phyloP scores from a whole-genome alignment of 2,113 vertebrate species.

The Oreochromis aureus region DNA sequence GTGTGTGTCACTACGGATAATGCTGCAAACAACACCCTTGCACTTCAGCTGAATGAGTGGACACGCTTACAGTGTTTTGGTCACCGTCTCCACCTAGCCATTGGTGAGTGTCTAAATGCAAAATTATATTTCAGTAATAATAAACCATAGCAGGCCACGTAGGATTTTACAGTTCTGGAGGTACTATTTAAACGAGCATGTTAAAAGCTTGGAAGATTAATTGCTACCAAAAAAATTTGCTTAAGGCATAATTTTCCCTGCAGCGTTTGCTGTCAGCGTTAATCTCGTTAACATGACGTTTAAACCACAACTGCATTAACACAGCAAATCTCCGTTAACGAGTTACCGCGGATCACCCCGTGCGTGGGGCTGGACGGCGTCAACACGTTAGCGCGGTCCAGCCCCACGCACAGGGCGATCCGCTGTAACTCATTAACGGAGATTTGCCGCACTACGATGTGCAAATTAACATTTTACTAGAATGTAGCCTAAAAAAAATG shows the following conservation, averaged over 20 bases:
- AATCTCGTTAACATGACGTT: accelerated
- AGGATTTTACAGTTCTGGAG: neutral
- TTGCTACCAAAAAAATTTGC: neutral
- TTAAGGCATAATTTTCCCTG: neutral
- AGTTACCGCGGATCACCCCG: too few relatives aligned
- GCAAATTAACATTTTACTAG: neutral
- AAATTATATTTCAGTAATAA: neutral
- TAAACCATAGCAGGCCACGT: neutral
- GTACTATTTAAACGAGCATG: neutral
- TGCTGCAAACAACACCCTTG: neutral
- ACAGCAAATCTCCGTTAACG: accelerated
- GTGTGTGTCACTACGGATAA: neutral
- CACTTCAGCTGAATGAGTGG: neutral
- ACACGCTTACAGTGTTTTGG: neutral
- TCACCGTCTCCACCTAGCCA: neutral
- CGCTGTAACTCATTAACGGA: too few relatives aligned
- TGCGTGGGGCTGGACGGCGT: accelerated
- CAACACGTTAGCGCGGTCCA: accelerated
- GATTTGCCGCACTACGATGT: accelerated
- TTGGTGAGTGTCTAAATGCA: neutral
- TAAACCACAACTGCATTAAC: too few relatives aligned
- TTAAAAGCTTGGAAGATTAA: neutral
- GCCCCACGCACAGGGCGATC: too few relatives aligned
- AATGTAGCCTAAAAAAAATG: neutral
- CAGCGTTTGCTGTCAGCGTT: neutral